Percentiles rank a stretch among this genome's conserved stretches.
Evolutionary conservation across 2,797 vertebrate genomes (phyloP).

Genomic region (Chloroceryle amazona): DNA sequence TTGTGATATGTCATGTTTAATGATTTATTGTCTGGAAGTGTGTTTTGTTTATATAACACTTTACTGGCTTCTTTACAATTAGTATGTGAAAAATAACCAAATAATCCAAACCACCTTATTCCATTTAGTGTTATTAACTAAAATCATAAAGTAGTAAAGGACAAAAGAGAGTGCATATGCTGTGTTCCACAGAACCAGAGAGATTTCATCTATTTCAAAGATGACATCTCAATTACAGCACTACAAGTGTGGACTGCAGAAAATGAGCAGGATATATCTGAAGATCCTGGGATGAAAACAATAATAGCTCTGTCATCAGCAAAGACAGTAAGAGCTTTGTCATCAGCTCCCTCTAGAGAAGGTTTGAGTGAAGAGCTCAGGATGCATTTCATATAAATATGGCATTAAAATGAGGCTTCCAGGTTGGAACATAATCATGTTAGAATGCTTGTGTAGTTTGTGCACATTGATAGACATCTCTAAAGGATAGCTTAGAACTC

Average conservation of each 20-base stretch:
- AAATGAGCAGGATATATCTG: constrained; percentile 29
- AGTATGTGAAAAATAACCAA: neutral
- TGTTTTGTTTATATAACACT: neutral
- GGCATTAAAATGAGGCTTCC: neutral
- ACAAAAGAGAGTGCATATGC: neutral
- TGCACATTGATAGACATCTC: neutral
- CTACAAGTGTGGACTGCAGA: constrained; percentile 20
- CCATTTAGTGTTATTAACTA: neutral
- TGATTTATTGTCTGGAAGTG: neutral
- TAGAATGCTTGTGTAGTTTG: neutral
- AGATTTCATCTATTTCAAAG: constrained; percentile 18
- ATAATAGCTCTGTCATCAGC: neutral
- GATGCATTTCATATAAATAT: neutral
- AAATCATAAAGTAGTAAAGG: neutral
- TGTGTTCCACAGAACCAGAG: neutral
- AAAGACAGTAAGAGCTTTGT: constrained; percentile 36
- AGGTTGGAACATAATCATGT: neutral
- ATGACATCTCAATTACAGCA: constrained; percentile 48
- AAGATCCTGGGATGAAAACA: constrained; percentile 42
- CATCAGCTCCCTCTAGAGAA: constrained; percentile 52
- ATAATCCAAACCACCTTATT: neutral
- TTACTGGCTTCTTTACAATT: neutral
- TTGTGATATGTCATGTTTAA: neutral
- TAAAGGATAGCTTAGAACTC: neutral
- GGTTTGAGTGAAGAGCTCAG: neutral